Conservation (phyloP, 2,113 vertebrate genomes). For the Bostrychus sinensis region DNA sequence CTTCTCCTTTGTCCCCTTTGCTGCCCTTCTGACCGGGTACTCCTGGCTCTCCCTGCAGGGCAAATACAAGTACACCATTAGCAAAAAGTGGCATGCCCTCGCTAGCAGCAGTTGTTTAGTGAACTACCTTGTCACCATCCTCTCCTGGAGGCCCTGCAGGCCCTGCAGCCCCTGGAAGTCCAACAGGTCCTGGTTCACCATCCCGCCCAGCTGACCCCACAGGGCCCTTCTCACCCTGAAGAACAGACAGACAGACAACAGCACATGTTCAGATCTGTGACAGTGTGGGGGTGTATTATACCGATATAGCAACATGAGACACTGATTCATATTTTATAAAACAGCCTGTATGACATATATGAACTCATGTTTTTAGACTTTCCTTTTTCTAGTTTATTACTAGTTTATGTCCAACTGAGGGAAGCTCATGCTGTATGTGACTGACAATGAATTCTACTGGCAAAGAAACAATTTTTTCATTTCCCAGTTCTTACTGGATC, state of each 20-base stretch:
- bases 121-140: slow-evolving; percentile 89
- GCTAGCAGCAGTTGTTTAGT: slow-evolving; percentile 1
- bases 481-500: slow-evolving; percentile 83
- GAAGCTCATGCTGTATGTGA: slow-evolving; percentile 31
- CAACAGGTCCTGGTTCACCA: slow-evolving; percentile 82
- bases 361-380: background rate
- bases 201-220: slow-evolving; percentile 84
- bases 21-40: slow-evolving; percentile 89
- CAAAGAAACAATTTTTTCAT: slow-evolving; percentile 29
- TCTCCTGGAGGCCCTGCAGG: slow-evolving; percentile 84
- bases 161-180: slow-evolving; percentile 82
- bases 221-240: slow-evolving; percentile 88
- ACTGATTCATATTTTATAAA: slow-evolving; percentile 32
- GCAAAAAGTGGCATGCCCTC: background rate
- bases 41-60: slow-evolving; percentile 86
- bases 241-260: slow-evolving; percentile 41
- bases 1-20: slow-evolving; percentile 91
- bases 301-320: slow-evolving; percentile 30
- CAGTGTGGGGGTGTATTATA: slow-evolving; percentile 18
- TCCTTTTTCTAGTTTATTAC: slow-evolving; percentile 26
- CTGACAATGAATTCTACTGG: slow-evolving; percentile 13
- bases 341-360: slow-evolving; percentile 14
- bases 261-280: slow-evolving; percentile 22
- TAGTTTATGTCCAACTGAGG: slow-evolving; percentile 29
- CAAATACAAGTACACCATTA: slow-evolving; percentile 16